These are phyloP conservation scores for Diploptera punctata DNA, from an alignment of 2,888 invertebrate species.

Conservation along the genomic window DNA sequence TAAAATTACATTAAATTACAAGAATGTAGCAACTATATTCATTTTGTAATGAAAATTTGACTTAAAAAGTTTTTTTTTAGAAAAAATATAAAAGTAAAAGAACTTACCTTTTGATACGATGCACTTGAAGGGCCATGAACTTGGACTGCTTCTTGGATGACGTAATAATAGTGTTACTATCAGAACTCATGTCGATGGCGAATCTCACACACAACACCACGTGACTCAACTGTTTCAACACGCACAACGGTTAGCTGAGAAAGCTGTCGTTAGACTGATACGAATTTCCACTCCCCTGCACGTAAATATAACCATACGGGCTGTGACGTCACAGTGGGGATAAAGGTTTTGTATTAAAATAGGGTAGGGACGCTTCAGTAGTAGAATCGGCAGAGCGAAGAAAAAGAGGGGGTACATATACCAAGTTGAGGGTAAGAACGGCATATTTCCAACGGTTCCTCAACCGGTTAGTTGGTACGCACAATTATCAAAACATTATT, in stretches of 20 bases:
- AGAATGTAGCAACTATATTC: too few relatives aligned
- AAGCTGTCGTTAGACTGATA: background rate
- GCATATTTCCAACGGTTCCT: background rate
- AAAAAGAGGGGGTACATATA: background rate
- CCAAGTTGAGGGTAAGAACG: constrained; percentile 15
- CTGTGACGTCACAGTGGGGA: constrained; percentile 1
- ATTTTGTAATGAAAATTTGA: too few relatives aligned
- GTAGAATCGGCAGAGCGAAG: constrained; percentile 14
- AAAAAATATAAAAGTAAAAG: background rate
- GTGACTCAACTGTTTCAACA: background rate
- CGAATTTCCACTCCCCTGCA: constrained; percentile 16
- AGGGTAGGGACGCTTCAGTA: constrained; percentile 11
- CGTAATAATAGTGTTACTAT: background rate
- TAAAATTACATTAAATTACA: too few relatives aligned
- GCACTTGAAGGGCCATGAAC: constrained; percentile 41
- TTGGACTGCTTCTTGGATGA: background rate
- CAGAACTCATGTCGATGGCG: constrained; percentile 23
- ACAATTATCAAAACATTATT: constrained; percentile 3
- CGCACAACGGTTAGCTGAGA: too few relatives aligned
- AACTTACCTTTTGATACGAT: constrained; percentile 47
- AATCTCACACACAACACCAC: constrained; percentile 6
- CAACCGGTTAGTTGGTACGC: background rate
- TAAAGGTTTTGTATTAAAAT: constrained; percentile 15
- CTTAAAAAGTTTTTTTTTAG: too few relatives aligned
- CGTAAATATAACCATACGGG: background rate